phyloP scores from a whole-genome alignment of 2,888 invertebrate genomes.

The Apodemia duryi region DNA sequence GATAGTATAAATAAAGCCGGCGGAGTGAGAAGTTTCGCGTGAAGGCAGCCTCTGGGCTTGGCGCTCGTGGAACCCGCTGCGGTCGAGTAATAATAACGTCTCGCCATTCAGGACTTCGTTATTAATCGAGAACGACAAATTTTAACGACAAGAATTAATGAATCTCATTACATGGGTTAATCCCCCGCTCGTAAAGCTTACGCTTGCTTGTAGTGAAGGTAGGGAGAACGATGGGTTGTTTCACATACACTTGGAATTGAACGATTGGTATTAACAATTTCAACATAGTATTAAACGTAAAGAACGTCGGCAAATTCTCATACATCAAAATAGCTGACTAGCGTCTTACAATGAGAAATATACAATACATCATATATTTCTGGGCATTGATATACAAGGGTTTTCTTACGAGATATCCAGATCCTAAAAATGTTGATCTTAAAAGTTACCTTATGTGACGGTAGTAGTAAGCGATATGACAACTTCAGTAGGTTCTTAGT shows the following conservation, averaged over 20 bases:
- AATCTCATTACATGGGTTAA: constrained; percentile 81
- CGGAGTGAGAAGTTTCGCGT: constrained; percentile 71
- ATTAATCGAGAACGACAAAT: constrained; percentile 81
- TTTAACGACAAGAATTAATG: constrained; percentile 81
- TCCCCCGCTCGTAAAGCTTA: constrained; percentile 77
- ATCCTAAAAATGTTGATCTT: too few species aligned
- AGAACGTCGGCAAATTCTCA: too few species aligned
- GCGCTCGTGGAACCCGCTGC: constrained; percentile 44
- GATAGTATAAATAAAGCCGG: constrained; percentile 80
- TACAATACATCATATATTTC: too few species aligned
- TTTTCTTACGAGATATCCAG: too few species aligned
- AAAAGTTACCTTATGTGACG: too few species aligned
- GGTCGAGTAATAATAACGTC: constrained; percentile 77
- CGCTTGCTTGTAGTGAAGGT: constrained; percentile 70
- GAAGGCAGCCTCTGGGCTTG: constrained; percentile 40
- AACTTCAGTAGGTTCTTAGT: too few species aligned
- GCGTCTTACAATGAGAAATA: too few species aligned
- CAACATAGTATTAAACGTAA: background rate
- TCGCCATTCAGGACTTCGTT: constrained; percentile 72
- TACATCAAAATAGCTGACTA: too few species aligned
- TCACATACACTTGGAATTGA: constrained; percentile 17
- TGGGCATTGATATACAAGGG: too few species aligned
- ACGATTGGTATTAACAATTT: background rate
- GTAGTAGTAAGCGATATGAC: too few species aligned
- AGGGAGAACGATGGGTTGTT: constrained; percentile 44